Base-by-base conservation (phyloP, 2,797 vertebrate species). In the Lagodon rhomboides region DNA sequence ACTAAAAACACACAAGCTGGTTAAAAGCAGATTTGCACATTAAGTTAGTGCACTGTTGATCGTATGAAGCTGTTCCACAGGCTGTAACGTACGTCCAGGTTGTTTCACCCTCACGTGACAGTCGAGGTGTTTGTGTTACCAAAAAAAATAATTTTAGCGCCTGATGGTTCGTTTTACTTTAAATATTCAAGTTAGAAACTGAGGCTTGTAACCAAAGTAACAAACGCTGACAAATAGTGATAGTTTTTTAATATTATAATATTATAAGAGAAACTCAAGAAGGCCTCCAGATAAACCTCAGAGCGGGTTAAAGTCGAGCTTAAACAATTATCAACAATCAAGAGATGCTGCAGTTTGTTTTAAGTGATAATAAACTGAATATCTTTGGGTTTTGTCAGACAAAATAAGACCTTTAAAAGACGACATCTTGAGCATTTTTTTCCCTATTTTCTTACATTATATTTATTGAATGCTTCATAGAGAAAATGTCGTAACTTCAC, bases 1-100 rank as follows among this genome's bases (percentile, higher is more conserved):
- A 67, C 72, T 60, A 54, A 75, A 55, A 47, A 54, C 25, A 49
- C 49, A 59, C 4, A n/a, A 38, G 54, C 53, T 61, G 51, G 50
- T 71, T 58, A 10, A 82, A 78, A 83, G 72, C 70, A 53, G 55
- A 58, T 85, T 87, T 87, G 71, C 81, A 80, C 75, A 46, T 67
- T n/a, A n/a, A 23, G 30, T 46, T 3, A 79, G 79, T 80, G 75
- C 74, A 51, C 70, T 59, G 49, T 61, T 44, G 38, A 73, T 51
- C 4, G 44, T 64, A 10, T 82, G 22, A 44, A 72, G 56, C 73
- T 61, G 27, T 63, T 66, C 44, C 60, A 46, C n/a, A 27, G 65
- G 76, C 62, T 44, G 69, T 34, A 44, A 76, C 76, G 68, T 85
- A 74, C 49, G 73, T 85, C 73, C 80, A 23, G 17, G 22, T 62